Base-by-base conservation (phyloP, 2,888 invertebrate genomes). In the Sarcophaga variegata region DNA sequence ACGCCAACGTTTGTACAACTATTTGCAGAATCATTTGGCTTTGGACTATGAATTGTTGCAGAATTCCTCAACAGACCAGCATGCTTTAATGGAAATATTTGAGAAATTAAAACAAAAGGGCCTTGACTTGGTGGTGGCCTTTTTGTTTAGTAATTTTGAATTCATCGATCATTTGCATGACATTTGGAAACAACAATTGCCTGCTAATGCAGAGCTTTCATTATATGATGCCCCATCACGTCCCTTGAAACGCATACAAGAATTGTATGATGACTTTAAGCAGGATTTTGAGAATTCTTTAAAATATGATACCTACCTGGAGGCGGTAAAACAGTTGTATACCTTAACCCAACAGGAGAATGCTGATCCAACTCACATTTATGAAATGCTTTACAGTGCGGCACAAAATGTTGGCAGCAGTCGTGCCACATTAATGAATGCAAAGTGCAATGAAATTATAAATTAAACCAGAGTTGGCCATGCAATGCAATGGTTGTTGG, bases 91-190 rank as follows among this genome's bases (percentile, higher is more conserved):
- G 8, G 89, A 90, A 12, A 81, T 92, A 4, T 81, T 91, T 72
- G 85, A 71, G 20, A 90, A 90, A 79, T 83, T 92, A 0, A 90
- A 91, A 37, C 79, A 89, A 37, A 91, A 91, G 67, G 92, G 92
- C 0, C 47, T 92, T 25, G 92, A 92, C 84, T 83, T 92, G 11
- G 91, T 92, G 75, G 89, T 92, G 25, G 89, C 90, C 47, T 92
- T 90, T 84, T 87, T 92, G 17, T 91, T 92, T 11, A 92, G 92
- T 74, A 92, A 92, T 75, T 92, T 92, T 81, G 92, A 92, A 78
- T 91, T 92, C 25, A 82, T 92, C 5, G 92, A 92, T 49, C 90
- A 89, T 49, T 87, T 91, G 25, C 91, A 91, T 67, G 87, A 89
- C 17, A 89, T 91, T 8, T 92, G 92, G 92, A 20, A 78, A 0